Conservation (phyloP, 2,797 vertebrate species). For the Rhabdophis nuchalis region DNA sequence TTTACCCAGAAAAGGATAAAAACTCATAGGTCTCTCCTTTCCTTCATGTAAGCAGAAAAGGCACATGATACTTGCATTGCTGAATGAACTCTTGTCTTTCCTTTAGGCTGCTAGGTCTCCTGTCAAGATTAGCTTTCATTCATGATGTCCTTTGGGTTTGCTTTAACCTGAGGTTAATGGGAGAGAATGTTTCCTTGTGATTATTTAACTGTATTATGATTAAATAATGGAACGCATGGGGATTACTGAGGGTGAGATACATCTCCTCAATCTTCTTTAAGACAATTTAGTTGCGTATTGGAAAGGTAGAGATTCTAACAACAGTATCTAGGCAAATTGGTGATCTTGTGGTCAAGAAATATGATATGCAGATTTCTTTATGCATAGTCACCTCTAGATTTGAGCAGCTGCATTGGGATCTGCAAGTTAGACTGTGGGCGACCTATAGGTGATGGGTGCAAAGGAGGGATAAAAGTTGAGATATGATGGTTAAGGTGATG, state of each 20-base stretch:
- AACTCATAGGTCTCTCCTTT: background rate
- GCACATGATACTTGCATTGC: background rate
- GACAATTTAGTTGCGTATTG: background rate
- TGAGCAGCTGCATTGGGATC: background rate
- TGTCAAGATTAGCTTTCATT: background rate
- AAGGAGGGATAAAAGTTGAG: background rate
- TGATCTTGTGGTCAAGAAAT: background rate
- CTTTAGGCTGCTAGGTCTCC: background rate
- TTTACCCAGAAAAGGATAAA: background rate
- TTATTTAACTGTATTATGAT: background rate
- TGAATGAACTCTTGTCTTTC: background rate
- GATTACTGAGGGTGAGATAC: background rate
- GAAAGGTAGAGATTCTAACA: background rate
- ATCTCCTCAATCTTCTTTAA: background rate
- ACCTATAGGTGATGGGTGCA: background rate
- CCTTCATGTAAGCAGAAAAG: background rate
- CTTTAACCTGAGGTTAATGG: background rate
- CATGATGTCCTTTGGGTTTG: background rate
- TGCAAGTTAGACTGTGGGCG: background rate
- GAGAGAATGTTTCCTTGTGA: background rate
- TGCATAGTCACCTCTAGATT: background rate
- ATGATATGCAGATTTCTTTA: background rate
- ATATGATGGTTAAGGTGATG: background rate
- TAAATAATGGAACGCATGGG: background rate
- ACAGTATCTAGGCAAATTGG: background rate